Conservation (phyloP, 64 coral and sea anemone genomes). For the Dendronephthya gigantea region DNA sequence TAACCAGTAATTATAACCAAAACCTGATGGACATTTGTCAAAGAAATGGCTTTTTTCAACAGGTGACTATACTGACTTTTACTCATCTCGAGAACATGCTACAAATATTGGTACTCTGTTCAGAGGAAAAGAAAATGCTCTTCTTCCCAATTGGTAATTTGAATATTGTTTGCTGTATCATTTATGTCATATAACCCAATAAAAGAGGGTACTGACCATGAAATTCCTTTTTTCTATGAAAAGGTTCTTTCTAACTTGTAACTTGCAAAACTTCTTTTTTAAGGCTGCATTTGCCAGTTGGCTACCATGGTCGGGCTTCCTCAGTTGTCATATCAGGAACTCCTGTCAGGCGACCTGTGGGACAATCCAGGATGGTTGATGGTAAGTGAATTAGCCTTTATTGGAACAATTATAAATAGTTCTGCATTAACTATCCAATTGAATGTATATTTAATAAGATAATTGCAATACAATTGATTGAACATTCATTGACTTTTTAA, state of each 20-base stretch:
- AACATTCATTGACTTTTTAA: too few relatives aligned
- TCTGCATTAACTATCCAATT: too few relatives aligned
- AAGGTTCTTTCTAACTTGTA: not conserved
- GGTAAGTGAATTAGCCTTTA: conserved; percentile 30
- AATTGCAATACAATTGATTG: too few relatives aligned
- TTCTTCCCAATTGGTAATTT: conserved; percentile 95
- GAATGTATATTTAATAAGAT: too few relatives aligned
- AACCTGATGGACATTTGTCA: too few relatives aligned
- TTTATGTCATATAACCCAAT: not conserved
- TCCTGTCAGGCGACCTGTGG: conserved; percentile 68
- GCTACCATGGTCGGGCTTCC: conserved; percentile 86
- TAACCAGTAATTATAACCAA: too few relatives aligned
- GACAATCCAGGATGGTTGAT: conserved; percentile 77
- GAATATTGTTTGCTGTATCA: not conserved
- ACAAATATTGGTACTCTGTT: conserved; percentile 97
- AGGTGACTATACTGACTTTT: conserved; percentile 98
- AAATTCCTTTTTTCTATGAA: not conserved
- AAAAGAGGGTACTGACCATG: too few relatives aligned
- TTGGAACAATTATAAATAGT: too few relatives aligned
- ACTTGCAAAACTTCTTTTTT: not conserved
- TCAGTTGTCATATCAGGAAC: conserved; percentile 86
- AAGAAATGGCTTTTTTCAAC: too few relatives aligned
- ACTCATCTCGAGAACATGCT: conserved; percentile 84
- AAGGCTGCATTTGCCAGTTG: conserved; percentile 89
- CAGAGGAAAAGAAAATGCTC: conserved; percentile 84